phyloP scores from a whole-genome alignment of 2,113 vertebrate genomes.

The Eublepharis macularius region DNA sequence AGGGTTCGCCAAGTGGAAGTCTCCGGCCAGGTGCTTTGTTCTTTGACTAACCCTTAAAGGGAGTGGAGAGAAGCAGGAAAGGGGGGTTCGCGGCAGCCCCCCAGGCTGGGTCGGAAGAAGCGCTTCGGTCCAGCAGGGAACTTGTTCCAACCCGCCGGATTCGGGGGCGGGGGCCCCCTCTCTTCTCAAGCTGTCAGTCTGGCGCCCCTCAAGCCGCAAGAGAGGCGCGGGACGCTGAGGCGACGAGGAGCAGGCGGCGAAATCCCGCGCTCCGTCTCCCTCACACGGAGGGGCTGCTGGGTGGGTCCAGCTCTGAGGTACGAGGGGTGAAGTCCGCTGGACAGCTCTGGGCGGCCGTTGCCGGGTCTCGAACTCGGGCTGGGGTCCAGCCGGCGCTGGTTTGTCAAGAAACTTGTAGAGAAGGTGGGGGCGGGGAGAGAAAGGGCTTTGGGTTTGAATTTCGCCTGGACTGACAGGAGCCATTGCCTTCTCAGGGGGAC shows the following conservation, averaged over 20 bases:
- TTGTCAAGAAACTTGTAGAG: not conserved
- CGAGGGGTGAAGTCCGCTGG: no score
- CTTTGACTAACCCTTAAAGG: not conserved
- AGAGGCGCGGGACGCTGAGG: no score
- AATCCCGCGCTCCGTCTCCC: not conserved
- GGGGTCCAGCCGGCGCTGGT: no score
- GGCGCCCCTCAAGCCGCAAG: not conserved
- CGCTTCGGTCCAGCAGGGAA: not conserved
- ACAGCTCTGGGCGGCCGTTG: not conserved
- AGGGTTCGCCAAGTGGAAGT: not conserved
- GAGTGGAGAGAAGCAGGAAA: not conserved
- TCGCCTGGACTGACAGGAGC: not conserved
- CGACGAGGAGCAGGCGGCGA: not conserved
- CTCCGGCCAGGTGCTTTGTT: constrained; percentile 7
- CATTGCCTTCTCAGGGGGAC: not conserved
- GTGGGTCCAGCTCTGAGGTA: not conserved
- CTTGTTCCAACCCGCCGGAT: not conserved
- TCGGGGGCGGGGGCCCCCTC: no score
- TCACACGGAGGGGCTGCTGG: no score
- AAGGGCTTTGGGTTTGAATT: not conserved
- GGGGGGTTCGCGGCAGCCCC: not conserved
- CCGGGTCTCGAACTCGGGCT: no score
- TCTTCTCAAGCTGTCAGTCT: not conserved
- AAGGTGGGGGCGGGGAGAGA: not conserved
- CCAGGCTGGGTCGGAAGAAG: not conserved